Evolutionary conservation across 2,797 vertebrate genomes (phyloP).

Genomic region (Typhlichthys subterraneus): DNA sequence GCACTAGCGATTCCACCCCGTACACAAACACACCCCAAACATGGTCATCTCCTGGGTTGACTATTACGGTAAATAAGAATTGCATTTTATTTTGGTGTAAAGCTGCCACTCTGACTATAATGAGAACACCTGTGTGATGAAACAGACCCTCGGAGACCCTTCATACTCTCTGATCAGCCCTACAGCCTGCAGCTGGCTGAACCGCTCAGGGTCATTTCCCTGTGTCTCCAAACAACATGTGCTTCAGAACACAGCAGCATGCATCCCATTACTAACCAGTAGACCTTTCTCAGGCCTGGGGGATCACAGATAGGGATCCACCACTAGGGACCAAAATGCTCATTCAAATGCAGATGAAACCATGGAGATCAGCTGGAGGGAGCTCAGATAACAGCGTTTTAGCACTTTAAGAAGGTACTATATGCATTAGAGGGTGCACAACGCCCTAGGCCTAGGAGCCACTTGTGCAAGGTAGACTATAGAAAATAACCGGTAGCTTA

Average conservation of each 20-base stretch:
- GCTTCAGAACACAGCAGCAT: not conserved
- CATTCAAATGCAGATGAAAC: too few relatives aligned
- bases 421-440: too few relatives aligned
- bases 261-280: constrained; percentile 1
- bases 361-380: too few relatives aligned
- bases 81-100: too few relatives aligned
- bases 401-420: too few relatives aligned
- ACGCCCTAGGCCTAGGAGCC: too few relatives aligned
- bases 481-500: too few relatives aligned
- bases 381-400: too few relatives aligned
- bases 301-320: constrained; percentile 4
- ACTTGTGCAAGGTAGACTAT: too few relatives aligned
- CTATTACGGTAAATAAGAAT: not conserved
- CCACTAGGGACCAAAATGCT: too few relatives aligned
- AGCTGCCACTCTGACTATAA: not conserved
- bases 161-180: constrained; percentile 3
- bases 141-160: not conserved
- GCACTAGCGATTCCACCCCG: constrained; percentile 17
- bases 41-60: constrained; percentile 24
- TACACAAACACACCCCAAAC: constrained; percentile 25
- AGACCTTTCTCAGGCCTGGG: constrained; percentile 5
- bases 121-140: not conserved
- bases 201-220: constrained; percentile 2
- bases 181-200: not conserved
- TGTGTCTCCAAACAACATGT: constrained; percentile 22